phyloP scores from a whole-genome alignment of 2,113 vertebrate genomes.

The Chrysemys picta region DNA sequence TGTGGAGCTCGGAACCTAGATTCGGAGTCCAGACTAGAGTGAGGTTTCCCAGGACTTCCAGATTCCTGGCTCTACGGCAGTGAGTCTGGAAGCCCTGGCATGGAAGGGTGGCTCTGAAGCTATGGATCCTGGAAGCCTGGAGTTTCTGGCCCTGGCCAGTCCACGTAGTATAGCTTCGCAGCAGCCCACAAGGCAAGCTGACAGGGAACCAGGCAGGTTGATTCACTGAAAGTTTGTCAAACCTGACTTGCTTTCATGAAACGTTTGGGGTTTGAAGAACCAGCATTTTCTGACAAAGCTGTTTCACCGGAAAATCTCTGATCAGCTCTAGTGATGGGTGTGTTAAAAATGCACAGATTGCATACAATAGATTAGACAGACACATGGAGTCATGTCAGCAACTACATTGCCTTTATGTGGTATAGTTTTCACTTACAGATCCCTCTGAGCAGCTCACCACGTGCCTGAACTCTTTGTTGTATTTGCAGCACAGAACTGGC shows the following conservation, averaged over 20 bases:
- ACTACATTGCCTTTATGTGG: background rate
- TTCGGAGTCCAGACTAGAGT: background rate
- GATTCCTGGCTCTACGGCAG: background rate
- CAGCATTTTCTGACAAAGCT: background rate
- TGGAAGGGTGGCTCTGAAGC: background rate
- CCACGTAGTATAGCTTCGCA: too few relatives aligned
- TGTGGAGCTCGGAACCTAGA: background rate
- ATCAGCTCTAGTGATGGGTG: background rate
- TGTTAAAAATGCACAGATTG: background rate
- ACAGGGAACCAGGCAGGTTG: background rate
- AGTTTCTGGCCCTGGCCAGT: background rate
- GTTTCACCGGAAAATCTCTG: background rate
- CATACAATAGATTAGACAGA: background rate
- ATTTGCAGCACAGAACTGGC: conserved; percentile 80
- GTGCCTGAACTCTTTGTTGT: conserved; percentile 80
- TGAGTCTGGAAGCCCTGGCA: too few relatives aligned
- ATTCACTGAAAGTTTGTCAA: background rate
- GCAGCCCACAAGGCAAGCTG: too few relatives aligned
- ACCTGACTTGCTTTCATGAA: background rate
- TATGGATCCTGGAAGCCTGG: background rate
- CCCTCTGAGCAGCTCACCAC: conserved; percentile 84
- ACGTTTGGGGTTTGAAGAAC: background rate
- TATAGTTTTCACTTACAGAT: conserved; percentile 78
- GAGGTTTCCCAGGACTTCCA: background rate
- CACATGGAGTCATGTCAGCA: background rate